Evolutionary conservation across 2,797 vertebrate species (phyloP), one percentile per base, ranked within the genome.

Genomic region (Sebastes taczanowskii): DNA sequence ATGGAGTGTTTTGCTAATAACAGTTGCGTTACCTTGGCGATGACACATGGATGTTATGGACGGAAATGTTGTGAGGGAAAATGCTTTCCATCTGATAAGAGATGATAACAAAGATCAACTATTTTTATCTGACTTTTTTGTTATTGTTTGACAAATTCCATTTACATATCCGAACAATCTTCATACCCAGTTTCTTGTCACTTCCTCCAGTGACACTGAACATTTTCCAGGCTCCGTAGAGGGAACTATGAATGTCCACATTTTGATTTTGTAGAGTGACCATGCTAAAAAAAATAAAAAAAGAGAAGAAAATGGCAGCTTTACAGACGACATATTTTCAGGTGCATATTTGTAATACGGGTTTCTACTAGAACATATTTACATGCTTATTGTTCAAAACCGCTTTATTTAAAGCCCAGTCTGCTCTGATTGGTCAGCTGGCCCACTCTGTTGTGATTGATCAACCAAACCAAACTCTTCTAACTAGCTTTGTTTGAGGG

Each of bases 151-250:
- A 5, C 6, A 66, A 23, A 71, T 34, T 30, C 5, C 1, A 16
- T 1, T 23, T 7, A 16, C 13, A 42, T n/a, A 9, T 23, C 77
- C 0, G 27, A 0, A 1, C 16, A 6, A 23, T 80, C 55, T 63
- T 84, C 92, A 77, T 94, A 96, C 96, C 96, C 95, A 95, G 18
- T 68, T n/a, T 63, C 56, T 62, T 61, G 89, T 90, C 80, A 93
- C 67, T 27, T 60, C 62, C 70, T 91, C 75, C 32, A 64, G 38
- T 3, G 81, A 61, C 7, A 46, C 0, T 11, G n/a, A 71, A 68
- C 82, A 84, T 2, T 77, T 90, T 55, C 6, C 81, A 27, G 27
- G 35, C 2, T 62, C 46, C 3, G 6, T 9, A 2, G n/a, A 13
- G 16, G 59, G 32, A 67, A 20, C 56, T 27, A 94, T 63, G 0